Base-by-base conservation (phyloP, 2,888 invertebrate genomes). In the Iselma pallidipennis region DNA sequence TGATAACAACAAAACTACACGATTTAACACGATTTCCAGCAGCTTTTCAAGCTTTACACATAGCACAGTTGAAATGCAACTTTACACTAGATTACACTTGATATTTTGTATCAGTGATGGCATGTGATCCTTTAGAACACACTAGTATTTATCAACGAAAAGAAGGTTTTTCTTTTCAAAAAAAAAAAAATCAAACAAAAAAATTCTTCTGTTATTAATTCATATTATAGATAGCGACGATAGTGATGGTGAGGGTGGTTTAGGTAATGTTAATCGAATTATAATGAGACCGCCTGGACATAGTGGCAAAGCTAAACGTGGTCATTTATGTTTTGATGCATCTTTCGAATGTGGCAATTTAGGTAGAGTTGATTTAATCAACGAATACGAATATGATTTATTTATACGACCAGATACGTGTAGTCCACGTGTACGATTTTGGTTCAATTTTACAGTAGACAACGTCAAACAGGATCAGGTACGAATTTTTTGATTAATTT, bases 361-460 rank as follows among this genome's bases (percentile, higher is more conserved):
- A 55, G 98, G 97, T n/a, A 86, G 95, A 67, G 96, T 97, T 1
- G 96, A 97, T 78, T 89, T 96, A 71, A 87, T 98, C 72, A 93
- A 92, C 5, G 97, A 98, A 74, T 91, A 90, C 78, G 98, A 98
- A 80, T 98, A 98, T 81, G 98, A 99, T 83, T 85, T 99, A 54
- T 98, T 92, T 82, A 89, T 99, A 57, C 86, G 98, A 48, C 98
- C 98, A 0, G 98, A 99, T 81, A 98, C 97, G 0, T 96, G 97
- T 81, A 93, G 95, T 79, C 96, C 97, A 0, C 86, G 95, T 49
- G 89, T 92, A 66, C 85, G 98, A 52, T 91, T 98, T 71, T 98
- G 98, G 98, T 98, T 97, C 82, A 96, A 98, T 83, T 99, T 98
- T 78, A 95, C 96, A 1, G 97, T 98, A 33, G 97, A 97, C 80